Conservation (phyloP, 1,140 invertebrate genomes). For the Drosophila lini region DNA sequence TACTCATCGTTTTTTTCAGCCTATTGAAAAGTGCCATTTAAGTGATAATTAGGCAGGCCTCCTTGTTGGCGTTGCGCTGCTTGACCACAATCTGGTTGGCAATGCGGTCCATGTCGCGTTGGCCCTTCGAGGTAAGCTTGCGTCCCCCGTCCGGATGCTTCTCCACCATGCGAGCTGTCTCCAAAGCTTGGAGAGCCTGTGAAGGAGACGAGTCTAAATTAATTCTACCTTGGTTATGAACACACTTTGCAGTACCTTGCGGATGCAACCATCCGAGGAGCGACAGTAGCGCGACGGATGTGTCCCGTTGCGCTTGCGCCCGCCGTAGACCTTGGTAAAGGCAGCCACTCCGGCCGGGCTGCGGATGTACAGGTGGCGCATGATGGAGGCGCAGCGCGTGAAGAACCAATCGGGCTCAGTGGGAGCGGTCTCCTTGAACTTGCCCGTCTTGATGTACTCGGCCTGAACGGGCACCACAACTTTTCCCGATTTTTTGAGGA, state of each 20-base stretch:
- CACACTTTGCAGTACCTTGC: slow-evolving; percentile 88
- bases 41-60: not conserved
- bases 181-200: slow-evolving; percentile 93
- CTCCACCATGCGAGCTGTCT: slow-evolving; percentile 96
- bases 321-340: slow-evolving; percentile 98
- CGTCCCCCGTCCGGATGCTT: slow-evolving; percentile 95
- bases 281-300: slow-evolving; percentile 96
- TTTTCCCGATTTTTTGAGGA: slow-evolving; percentile 99
- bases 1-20: not conserved
- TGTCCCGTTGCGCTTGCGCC: slow-evolving; percentile 97
- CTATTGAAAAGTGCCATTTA: not conserved
- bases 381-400: slow-evolving; percentile 95
- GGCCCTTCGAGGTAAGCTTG: slow-evolving; percentile 95
- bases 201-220: not conserved
- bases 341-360: slow-evolving; percentile 97
- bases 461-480: slow-evolving; percentile 99
- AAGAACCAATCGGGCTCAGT: slow-evolving; percentile 99
- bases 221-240: not conserved
- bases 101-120: slow-evolving; percentile 98
- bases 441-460: slow-evolving; percentile 97
- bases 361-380: slow-evolving; percentile 97
- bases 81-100: slow-evolving; percentile 95
- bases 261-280: slow-evolving; percentile 94
- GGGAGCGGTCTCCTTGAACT: slow-evolving; percentile 97
- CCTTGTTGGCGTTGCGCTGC: slow-evolving; percentile 81